Base-by-base conservation (phyloP, 2,797 vertebrate genomes). In the Gymnoscopelus braueri region DNA sequence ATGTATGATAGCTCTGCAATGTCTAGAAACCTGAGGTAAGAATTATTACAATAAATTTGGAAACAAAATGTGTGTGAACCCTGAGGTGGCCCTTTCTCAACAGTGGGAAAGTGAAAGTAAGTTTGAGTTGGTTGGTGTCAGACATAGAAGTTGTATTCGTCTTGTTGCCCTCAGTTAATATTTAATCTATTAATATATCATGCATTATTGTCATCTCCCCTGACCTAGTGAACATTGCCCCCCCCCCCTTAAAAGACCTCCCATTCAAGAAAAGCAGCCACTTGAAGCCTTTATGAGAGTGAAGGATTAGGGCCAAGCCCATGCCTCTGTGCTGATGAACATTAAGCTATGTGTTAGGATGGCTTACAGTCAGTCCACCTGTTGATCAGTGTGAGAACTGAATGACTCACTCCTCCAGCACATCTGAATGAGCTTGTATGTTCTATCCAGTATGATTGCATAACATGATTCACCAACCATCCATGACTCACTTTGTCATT, bases 21-120 rank as follows among this genome's bases (percentile, higher is more conserved):
- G 4, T 73, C 32, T 66, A 63, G 60, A 66, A 75, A 67, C 39
- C 2, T 53, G 53, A 74, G 26, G 14, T 55, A 60, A 73, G 78
- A 67, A 69, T 71, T 78, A 54, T 75, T 57, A 29, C 69, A 75
- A 74, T 63, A 66, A 58, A 58, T 15, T 44, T 44, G 39, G 24
- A 19, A 13, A 39, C 73, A 78, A 79, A 79, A 67, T 79, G 65
- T 79, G 49, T 52, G 68, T 35, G 52, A 56, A 53, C 39, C 32
- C 54, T 39, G 66, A 51, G 57, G 15, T 1, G 4, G 7, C 32
- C 39, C 39, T 10, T 44, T 44, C 35, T 39, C 49, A 15, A 51
- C 50, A 51, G 3, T 13, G 12, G 44, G 50, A 6, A 58, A 29
- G 63, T 19, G 24, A 26, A 55, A 60, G 49, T 35, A 23, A 29